These are phyloP conservation scores for Euplexia lucipara DNA, from an alignment of 2,888 invertebrate species.

Conservation along the genomic window DNA sequence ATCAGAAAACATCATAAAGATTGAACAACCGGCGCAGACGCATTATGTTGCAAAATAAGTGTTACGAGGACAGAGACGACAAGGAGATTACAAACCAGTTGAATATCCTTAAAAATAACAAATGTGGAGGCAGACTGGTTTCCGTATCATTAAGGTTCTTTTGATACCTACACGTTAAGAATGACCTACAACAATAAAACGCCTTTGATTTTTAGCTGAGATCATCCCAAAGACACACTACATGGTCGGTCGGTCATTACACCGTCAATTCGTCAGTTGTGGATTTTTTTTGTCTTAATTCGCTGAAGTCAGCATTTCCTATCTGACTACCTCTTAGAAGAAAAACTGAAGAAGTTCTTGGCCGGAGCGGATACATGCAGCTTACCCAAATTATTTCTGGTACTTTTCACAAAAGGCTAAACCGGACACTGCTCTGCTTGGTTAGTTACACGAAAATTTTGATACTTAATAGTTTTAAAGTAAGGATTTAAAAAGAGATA, in stretches of 20 bases:
- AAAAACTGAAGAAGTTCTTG: too few relatives aligned
- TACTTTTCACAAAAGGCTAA: too few relatives aligned
- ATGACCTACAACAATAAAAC: slow-evolving; percentile 1
- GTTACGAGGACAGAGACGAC: slow-evolving; percentile 55
- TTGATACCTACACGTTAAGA: slow-evolving; percentile 9
- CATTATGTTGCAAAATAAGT: slow-evolving; percentile 49
- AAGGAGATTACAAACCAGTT: slow-evolving; percentile 39
- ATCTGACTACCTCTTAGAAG: too few relatives aligned
- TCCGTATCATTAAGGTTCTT: slow-evolving; percentile 4
- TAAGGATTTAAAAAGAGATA: too few relatives aligned
- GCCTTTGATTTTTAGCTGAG: neutral
- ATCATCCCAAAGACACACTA: neutral
- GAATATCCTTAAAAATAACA: slow-evolving; percentile 45
- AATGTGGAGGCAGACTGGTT: slow-evolving; percentile 27
- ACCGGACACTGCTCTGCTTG: too few relatives aligned
- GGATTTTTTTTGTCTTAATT: slow-evolving; percentile 5
- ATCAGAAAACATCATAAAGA: slow-evolving; percentile 35
- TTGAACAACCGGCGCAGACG: slow-evolving; percentile 16
- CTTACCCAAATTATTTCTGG: too few relatives aligned
- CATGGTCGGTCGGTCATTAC: too few relatives aligned
- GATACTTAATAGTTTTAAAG: too few relatives aligned
- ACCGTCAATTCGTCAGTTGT: too few relatives aligned
- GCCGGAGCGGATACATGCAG: too few relatives aligned
- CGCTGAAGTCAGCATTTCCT: too few relatives aligned
- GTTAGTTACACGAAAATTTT: too few relatives aligned